A percentile compares a stretch with the other conserved stretches of the same genome.
Conservation (phyloP, 2,797 vertebrate species). For the Brotula barbata region DNA sequence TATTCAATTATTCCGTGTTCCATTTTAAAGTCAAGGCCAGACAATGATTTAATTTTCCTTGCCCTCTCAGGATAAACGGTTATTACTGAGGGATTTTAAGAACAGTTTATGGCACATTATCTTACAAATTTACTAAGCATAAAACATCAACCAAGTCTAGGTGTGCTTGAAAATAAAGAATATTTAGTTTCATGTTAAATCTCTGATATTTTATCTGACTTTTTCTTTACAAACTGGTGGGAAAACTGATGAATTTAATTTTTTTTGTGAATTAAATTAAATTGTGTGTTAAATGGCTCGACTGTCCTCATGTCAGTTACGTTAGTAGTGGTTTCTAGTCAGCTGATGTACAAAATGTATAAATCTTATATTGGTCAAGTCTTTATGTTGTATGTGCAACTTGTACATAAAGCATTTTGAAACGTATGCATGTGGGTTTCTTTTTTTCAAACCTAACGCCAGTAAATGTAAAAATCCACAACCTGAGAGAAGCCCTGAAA, state of each 20-base stretch:
- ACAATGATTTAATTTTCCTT: slow-evolving; percentile 16
- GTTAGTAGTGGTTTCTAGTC: slow-evolving; percentile 79
- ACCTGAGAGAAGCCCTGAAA: too few species aligned
- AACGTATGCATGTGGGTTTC: slow-evolving; percentile 44
- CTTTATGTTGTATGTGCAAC: slow-evolving; percentile 75
- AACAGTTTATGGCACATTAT: slow-evolving; percentile 34
- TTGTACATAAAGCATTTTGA: slow-evolving; percentile 87
- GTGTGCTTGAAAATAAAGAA: slow-evolving; percentile 43
- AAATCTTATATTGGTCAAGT: slow-evolving; percentile 78
- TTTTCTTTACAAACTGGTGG: slow-evolving; percentile 63
- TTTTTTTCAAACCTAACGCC: too few species aligned
- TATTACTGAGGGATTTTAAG: slow-evolving; percentile 5
- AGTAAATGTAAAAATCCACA: too few species aligned
- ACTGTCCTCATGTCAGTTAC: slow-evolving; percentile 72
- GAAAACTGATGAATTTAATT: slow-evolving; percentile 55
- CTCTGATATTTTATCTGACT: slow-evolving; percentile 16
- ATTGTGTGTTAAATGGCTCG: slow-evolving; percentile 76
- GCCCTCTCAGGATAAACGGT: not conserved
- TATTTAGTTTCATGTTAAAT: slow-evolving; percentile 46
- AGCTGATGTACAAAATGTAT: slow-evolving; percentile 82
- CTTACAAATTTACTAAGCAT: slow-evolving; percentile 23
- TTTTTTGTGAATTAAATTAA: slow-evolving; percentile 37
- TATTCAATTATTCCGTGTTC: slow-evolving; percentile 19
- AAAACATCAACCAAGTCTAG: slow-evolving; percentile 19
- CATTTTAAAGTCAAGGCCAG: slow-evolving; percentile 25